These are phyloP conservation scores for Heliconius erato DNA, from an alignment of 2,888 invertebrate genomes.

Conservation along the genomic window DNA sequence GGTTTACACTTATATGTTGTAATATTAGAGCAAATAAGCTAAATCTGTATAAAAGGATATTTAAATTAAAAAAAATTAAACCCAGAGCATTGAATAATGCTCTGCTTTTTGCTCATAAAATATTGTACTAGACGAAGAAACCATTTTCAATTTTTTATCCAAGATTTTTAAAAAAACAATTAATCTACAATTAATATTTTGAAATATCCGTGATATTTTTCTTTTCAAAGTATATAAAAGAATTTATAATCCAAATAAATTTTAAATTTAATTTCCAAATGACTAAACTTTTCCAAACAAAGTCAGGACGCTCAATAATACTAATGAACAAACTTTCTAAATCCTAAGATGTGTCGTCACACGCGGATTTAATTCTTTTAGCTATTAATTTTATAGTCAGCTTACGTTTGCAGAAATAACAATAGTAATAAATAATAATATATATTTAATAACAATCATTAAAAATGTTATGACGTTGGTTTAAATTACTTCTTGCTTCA, in stretches of 20 bases:
- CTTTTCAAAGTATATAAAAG: background rate
- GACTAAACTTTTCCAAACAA: background rate
- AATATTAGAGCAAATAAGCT: no score
- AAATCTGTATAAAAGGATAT: no score
- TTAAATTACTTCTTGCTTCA: constrained; percentile 5
- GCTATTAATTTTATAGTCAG: constrained; percentile 3
- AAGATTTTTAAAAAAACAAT: no score
- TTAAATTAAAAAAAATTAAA: no score
- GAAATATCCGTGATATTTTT: background rate
- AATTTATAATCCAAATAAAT: background rate
- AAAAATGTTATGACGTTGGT: background rate
- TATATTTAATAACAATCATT: background rate
- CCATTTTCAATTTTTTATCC: no score
- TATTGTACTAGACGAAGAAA: no score
- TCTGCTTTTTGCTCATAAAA: no score
- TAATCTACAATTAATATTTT: background rate
- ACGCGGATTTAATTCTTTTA: background rate
- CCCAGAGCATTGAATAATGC: no score
- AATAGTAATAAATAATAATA: constrained; percentile 17
- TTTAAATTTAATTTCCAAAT: no score
- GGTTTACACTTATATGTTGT: background rate
- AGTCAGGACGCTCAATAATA: background rate
- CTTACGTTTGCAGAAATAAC: constrained; percentile 2
- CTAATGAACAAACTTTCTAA: background rate
- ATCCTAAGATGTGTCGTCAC: background rate